phyloP scores from a whole-genome alignment of 2,797 vertebrate genomes.

The Buceros bicornis region DNA sequence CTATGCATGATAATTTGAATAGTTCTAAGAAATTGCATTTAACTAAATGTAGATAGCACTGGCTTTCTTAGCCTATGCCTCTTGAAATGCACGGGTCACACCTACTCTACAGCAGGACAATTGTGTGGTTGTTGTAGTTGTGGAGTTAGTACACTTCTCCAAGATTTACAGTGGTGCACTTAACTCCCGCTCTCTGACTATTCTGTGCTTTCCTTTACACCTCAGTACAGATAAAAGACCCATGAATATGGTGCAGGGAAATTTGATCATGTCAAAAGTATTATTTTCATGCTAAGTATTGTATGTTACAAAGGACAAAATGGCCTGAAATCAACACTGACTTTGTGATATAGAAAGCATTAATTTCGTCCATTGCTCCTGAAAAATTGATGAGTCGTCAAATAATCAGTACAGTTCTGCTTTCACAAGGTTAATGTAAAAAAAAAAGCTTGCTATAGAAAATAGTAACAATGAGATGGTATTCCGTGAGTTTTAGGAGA shows the following conservation, averaged over 20 bases:
- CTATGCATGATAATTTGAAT: not conserved
- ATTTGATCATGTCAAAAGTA: not conserved
- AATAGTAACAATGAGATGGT: not conserved
- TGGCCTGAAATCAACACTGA: not conserved
- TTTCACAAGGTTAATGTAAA: not conserved
- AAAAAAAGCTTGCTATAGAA: not conserved
- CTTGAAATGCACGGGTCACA: not conserved
- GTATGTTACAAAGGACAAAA: not conserved
- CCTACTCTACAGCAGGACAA: not conserved
- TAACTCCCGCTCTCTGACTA: not conserved
- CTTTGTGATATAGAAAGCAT: not conserved
- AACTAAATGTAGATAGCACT: not conserved
- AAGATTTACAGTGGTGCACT: not conserved
- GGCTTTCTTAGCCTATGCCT: not conserved
- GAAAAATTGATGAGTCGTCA: not conserved
- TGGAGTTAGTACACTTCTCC: not conserved
- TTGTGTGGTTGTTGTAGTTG: not conserved
- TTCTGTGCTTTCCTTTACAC: not conserved
- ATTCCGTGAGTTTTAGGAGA: not conserved
- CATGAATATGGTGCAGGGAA: not conserved
- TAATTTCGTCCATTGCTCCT: not conserved
- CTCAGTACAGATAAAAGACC: not conserved
- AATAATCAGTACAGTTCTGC: not conserved
- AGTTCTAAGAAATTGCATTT: not conserved
- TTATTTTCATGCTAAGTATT: not conserved